Evolutionary conservation across 64 coral and sea anemone species (phyloP), one percentile per base, ranked within the genome.

Genomic region (Catalaphyllia jardinei): DNA sequence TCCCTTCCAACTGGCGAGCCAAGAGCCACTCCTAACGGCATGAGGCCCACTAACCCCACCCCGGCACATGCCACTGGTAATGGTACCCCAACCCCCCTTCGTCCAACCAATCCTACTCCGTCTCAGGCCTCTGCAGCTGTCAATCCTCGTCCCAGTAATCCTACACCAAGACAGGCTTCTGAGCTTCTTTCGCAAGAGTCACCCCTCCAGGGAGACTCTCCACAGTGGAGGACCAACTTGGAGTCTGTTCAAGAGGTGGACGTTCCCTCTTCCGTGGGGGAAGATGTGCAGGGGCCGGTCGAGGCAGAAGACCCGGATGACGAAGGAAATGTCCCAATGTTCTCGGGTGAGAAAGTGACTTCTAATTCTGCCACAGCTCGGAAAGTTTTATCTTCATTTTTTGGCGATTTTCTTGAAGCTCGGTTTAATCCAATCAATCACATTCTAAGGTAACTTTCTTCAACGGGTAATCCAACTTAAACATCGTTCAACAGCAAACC

Each of bases 41-140:
- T 94, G 39, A 91, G 96, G 49, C 96, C 96, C 72, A 95, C 93
- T 11, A 98, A 98, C 88, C 96, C 96, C 73, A 98, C 96, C 71
- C 96, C 96, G 62, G 93, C 75, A 30, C 96, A 98, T 78, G 96
- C 96, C 24, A 87, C 94, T 72, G 96, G 93, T 29, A 91, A 69
- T 59, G 83, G 90, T 14, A 95, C 97, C 84, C 93, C 93, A 31
- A 95, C 94, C 82, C 76, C 91, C 35, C 19, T 93, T n/a, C 80
- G 95, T 52, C 95, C 95, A 69, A 86, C 86, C 20, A 96, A 96
- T 57, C 95, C 95, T 74, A 96, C 91, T 29, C 95, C 95, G 83
- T 83, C 83, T 8, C 91, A 96, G 74, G 95, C 95, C 24, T 86
- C 78, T 13, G 77, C 91, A 31, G 69, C 91, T 31, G 25, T 51